Conservation (phyloP, 2,113 vertebrate genomes). For the Ophiodon elongatus region DNA sequence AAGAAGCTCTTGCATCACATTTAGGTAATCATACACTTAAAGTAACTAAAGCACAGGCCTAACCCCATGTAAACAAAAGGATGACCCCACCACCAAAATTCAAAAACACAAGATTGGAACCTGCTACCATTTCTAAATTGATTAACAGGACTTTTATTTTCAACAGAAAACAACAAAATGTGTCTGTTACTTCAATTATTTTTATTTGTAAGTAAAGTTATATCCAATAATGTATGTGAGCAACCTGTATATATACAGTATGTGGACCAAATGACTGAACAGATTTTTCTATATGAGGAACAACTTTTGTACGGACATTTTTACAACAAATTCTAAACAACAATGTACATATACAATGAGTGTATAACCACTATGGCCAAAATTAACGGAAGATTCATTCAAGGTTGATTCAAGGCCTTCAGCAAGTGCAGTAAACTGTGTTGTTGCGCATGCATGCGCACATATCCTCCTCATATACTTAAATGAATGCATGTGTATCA, state of each 20-base stretch:
- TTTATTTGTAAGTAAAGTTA: background rate
- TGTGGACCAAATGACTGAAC: no score
- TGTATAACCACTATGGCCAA: background rate
- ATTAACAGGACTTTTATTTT: background rate
- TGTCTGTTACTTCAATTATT: background rate
- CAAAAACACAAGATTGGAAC: background rate
- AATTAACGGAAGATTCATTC: background rate
- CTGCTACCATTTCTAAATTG: background rate
- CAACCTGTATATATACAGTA: background rate
- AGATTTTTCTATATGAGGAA: background rate
- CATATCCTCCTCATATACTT: no score
- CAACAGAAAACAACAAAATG: background rate
- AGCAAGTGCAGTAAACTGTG: background rate
- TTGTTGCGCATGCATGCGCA: background rate
- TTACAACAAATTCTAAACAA: no score
- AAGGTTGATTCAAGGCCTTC: background rate
- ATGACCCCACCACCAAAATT: background rate
- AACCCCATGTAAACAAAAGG: background rate
- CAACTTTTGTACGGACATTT: background rate
- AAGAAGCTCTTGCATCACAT: background rate
- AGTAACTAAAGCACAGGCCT: background rate
- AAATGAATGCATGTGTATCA: background rate
- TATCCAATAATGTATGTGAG: background rate
- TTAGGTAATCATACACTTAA: background rate
- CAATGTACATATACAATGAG: no score